Evolutionary conservation across 1,140 invertebrate genomes (phyloP), one percentile per base, ranked within the genome.

Genomic region (Druon quercuslanigerum): DNA sequence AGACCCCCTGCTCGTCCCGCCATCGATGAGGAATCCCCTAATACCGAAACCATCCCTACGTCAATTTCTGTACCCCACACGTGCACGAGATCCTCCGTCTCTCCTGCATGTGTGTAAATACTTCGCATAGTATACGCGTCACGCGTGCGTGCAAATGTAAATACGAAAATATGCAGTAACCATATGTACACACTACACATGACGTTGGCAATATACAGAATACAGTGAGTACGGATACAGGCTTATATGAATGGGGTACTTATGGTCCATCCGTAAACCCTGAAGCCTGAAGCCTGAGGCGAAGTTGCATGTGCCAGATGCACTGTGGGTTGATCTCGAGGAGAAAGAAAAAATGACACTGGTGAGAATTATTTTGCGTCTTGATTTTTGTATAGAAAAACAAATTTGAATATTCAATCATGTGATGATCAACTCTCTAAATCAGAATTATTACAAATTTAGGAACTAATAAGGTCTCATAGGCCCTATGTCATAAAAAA

Each of bases 141-240:
- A 66, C 75, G n/a, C 71, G 57, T 78, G 71, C 50, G 77, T 79
- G 76, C 76, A 81, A 80, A 83, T 80, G 76, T 77, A 81, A 80
- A 81, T 80, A 83, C 71, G 74, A 71, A 70, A 70, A 77, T 75
- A 75, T 79, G 71, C 51, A 81, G 76, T 75, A 40, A 66, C 57
- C 13, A 71, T 78, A 81, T 77, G 80, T 84, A 80, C 76, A 56
- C 60, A 40, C 20, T n/a, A 46, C 40, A 46, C 7, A 46, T 9
- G 40, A 46, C 40, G 57, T 3, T 14, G 60, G 14, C 20, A 25
- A 25, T 40, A 40, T 66, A 83, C 82, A 79, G 77, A 77, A 81
- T 79, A 71, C 73, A 78, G 79, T 78, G 79, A 77, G 78, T 80
- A 79, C 77, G 56, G 71, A 57, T 74, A 72, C 51, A 51, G 7